A percentile compares a stretch with the other conserved stretches of the same genome.
Conservation (phyloP, 2,797 vertebrate species). For the Coracias cyanogaster region DNA sequence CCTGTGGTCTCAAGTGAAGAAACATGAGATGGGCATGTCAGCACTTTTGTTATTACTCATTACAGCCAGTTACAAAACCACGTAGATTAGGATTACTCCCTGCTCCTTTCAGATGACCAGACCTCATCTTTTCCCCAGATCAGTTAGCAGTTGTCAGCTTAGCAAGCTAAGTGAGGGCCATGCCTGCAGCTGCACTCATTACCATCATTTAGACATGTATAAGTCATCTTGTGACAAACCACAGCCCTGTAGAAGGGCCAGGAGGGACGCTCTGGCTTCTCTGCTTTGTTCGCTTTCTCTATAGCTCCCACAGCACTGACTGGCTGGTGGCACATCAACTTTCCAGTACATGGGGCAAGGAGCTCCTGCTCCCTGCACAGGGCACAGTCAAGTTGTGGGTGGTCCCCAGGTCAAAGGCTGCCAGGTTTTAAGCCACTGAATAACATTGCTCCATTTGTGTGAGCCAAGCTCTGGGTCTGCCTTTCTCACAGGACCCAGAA, state of each 20-base stretch:
- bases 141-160: background rate
- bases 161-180: background rate
- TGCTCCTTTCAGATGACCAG: background rate
- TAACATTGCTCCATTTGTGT: background rate
- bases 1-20: background rate
- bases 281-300: background rate
- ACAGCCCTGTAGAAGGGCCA: background rate
- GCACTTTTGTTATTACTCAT: background rate
- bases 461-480: background rate
- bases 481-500: background rate
- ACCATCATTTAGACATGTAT: fast-evolving
- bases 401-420: background rate
- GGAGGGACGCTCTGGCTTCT: background rate
- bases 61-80: background rate
- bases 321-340: background rate
- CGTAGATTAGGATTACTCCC: background rate
- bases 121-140: background rate
- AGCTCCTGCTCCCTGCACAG: background rate
- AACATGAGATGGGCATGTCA: background rate
- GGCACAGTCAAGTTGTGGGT: background rate
- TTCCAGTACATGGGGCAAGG: background rate
- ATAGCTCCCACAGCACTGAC: fast-evolving
- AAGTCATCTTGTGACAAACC: background rate
- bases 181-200: background rate
- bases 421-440: background rate